Evolutionary conservation across 1,140 invertebrate species (phyloP).

Genomic region (Caenorhabditis briggsae): DNA sequence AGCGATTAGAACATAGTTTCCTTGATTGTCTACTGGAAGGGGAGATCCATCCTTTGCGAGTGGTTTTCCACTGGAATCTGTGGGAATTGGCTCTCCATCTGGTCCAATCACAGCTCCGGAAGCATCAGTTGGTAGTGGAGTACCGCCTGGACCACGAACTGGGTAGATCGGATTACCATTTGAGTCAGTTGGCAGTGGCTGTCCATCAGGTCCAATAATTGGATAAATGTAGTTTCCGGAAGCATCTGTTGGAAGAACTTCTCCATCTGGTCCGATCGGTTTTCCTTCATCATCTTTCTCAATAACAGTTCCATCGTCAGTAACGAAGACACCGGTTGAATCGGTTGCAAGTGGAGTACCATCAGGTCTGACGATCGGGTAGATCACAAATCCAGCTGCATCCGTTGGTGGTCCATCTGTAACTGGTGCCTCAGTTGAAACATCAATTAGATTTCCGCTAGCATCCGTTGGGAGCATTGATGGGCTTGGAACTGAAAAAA

Average conservation of each 20-base stretch:
- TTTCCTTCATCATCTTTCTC: constrained; percentile 68
- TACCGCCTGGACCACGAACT: constrained; percentile 59
- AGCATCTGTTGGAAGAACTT: constrained; percentile 50
- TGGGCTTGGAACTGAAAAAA: neutral
- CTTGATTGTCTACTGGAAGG: constrained; percentile 64
- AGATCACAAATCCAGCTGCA: constrained; percentile 49
- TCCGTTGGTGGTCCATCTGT: constrained; percentile 50
- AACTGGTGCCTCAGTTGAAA: neutral
- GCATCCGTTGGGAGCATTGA: constrained; percentile 58
- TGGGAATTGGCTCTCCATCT: constrained; percentile 57
- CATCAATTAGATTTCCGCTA: constrained; percentile 55
- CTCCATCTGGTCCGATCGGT: constrained; percentile 17
- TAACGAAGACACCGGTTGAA: neutral
- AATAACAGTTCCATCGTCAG: constrained; percentile 64
- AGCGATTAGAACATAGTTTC: constrained; percentile 1
- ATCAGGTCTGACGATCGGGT: constrained; percentile 51
- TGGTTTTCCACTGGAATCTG: constrained; percentile 57
- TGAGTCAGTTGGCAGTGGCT: constrained; percentile 59
- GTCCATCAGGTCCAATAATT: constrained; percentile 58
- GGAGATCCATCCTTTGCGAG: constrained; percentile 52
- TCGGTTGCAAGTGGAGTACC: constrained; percentile 48
- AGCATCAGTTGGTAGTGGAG: constrained; percentile 55
- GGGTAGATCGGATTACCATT: constrained; percentile 59
- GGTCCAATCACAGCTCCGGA: constrained; percentile 37
- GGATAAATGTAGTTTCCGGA: constrained; percentile 52